Evolutionary conservation across 2,113 vertebrate species (phyloP).

Genomic region (Tyto alba): DNA sequence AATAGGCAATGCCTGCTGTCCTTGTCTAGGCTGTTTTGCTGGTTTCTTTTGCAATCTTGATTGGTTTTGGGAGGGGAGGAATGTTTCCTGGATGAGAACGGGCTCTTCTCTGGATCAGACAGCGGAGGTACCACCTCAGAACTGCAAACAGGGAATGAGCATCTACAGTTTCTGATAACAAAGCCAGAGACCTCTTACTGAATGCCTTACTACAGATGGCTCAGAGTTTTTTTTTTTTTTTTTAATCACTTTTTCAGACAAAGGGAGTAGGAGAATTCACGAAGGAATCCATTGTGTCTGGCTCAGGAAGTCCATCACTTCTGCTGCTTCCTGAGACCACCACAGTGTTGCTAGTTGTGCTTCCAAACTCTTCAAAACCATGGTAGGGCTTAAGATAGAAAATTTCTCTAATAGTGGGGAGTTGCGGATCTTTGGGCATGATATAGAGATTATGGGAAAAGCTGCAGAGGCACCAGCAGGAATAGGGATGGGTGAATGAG

Average conservation of each 20-base stretch:
- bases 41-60: neutral
- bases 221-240: neutral
- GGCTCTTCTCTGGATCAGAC: neutral
- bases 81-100: neutral
- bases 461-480: neutral
- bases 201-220: neutral
- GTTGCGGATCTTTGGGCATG: neutral
- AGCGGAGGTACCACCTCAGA: neutral
- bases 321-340: neutral
- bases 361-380: neutral
- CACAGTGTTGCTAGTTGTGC: neutral
- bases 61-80: neutral
- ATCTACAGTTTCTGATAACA: neutral
- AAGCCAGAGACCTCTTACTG: neutral
- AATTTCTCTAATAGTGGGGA: neutral
- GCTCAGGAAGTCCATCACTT: neutral
- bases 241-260: neutral
- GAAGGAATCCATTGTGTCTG: neutral
- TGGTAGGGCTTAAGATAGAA: neutral
- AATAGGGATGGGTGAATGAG: neutral
- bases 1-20: neutral
- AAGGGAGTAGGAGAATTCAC: neutral
- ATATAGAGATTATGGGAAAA: neutral
- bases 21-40: neutral
- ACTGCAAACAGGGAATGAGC: neutral